Base-by-base conservation (phyloP, 1,140 invertebrate species). In the Habropoda laboriosa region DNA sequence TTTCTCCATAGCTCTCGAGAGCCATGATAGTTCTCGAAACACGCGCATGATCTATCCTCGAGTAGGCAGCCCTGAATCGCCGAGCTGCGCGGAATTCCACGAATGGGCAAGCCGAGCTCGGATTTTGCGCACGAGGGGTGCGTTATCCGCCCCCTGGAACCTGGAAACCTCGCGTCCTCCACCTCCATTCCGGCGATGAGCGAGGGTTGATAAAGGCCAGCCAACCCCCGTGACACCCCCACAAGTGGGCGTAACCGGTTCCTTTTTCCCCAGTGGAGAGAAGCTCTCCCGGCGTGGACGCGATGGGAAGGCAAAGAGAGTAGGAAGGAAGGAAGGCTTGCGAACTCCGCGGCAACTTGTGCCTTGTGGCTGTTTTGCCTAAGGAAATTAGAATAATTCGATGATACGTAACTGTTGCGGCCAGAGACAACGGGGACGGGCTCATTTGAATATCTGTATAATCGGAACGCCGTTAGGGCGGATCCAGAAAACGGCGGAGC, bases 401-500 rank as follows among this genome's bases (percentile, higher is more conserved):
- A 92, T 92, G 86, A 93, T 93, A 91, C 91, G 92, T 93, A 93
- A 93, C 92, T 93, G 92, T 93, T 93, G 91, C 92, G 90, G 83
- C 80, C 92, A 93, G 92, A 92, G 87, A 86, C 79, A 66, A 68
- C 81, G 61, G 81, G 81, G 85, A 68, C 78, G 84, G 81, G 57
- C 73, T 91, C 79, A 92, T 92, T 92, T 92, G 87, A 92, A 92
- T 92, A 92, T 92, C 84, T 91, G 91, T 91, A 92, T 92, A 92
- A 92, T 92, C 90, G 90, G 90, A 89, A 92, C 91, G 91, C 74
- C 90, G 91, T 92, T 92, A 89, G 91, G 91, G 91, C 91, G 91
- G 90, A 91, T 87, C 91, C 87, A 89, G 88, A 92, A 91, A 92
- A 91, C 87, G 79, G 76, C 81, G 83, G 79, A 83, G 74, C 80